These are phyloP conservation scores for Decapterus maruadsi DNA, from an alignment of 2,797 vertebrate genomes.

Conservation along the genomic window DNA sequence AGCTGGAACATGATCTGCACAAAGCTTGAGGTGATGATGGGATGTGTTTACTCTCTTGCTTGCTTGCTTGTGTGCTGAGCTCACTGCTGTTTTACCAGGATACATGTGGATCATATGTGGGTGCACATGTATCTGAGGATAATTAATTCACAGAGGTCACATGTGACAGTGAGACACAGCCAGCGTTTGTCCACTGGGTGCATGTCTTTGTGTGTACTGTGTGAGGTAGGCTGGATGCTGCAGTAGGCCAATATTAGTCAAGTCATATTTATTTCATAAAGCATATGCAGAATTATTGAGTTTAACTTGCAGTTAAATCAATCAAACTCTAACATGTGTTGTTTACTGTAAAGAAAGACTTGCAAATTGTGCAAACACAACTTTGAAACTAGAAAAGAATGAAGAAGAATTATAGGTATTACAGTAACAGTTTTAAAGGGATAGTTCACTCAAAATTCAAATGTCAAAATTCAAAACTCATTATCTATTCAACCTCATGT, in stretches of 20 bases:
- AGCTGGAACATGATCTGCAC: slow-evolving; percentile 59
- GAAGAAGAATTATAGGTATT: too few species aligned
- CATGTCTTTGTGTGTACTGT: not conserved
- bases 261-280: too few species aligned
- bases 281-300: too few species aligned
- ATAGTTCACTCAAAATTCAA: too few species aligned
- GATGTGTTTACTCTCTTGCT: slow-evolving; percentile 29
- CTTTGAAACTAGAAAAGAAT: too few species aligned
- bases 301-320: not conserved
- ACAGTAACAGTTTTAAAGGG: too few species aligned
- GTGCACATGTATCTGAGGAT: slow-evolving; percentile 39
- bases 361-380: too few species aligned
- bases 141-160: slow-evolving; percentile 31
- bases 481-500: too few species aligned
- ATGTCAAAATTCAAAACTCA: too few species aligned
- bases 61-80: not conserved
- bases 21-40: slow-evolving; percentile 27
- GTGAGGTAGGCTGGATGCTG: slow-evolving; percentile 12
- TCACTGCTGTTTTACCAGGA: slow-evolving; percentile 1
- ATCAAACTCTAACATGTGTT: not conserved
- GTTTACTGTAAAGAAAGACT: too few species aligned
- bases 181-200: not conserved
- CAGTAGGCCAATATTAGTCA: slow-evolving; percentile 23
- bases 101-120: not conserved
- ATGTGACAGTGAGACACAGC: not conserved